Conservation (phyloP, 2,113 vertebrate genomes). For the Oryzias woworae region DNA sequence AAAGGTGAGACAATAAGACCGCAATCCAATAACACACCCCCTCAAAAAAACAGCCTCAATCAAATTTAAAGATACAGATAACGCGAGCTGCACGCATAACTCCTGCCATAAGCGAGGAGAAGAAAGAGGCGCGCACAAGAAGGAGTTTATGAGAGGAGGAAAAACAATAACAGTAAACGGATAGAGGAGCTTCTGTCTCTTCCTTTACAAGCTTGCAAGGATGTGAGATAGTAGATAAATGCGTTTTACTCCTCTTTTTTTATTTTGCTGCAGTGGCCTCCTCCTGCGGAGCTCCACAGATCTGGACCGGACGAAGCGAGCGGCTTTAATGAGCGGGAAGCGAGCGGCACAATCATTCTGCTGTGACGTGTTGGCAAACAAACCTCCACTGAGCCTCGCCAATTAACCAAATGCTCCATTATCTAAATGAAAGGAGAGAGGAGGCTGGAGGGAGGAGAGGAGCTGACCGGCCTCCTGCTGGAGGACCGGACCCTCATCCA, state of each 20-base stretch:
- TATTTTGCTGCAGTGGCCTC: constrained; percentile 40
- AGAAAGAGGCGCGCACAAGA: constrained; percentile 37
- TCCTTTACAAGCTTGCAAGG: constrained; percentile 60
- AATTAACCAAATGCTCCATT: constrained; percentile 75
- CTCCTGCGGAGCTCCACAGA: constrained; percentile 42
- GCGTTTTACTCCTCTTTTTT: constrained; percentile 42
- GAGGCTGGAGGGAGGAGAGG: constrained; percentile 31
- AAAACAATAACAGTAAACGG: constrained; percentile 74
- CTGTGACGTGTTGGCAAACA: constrained; percentile 73
- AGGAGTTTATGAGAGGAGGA: constrained; percentile 60
- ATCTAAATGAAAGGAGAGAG: constrained; percentile 63
- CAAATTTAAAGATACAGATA: constrained; percentile 72
- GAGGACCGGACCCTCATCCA: constrained; percentile 41
- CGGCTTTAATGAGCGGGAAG: constrained; percentile 62
- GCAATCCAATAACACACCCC: constrained; percentile 73
- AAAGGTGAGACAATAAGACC: constrained; percentile 70
- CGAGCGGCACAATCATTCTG: constrained; percentile 61
- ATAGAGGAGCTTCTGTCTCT: constrained; percentile 64
- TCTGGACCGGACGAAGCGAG: constrained; percentile 41
- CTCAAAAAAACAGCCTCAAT: constrained; percentile 64
- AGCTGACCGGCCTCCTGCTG: constrained; percentile 43
- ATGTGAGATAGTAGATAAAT: constrained; percentile 65
- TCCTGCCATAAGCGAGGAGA: constrained; percentile 46
- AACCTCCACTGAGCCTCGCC: constrained; percentile 57
- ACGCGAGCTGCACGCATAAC: constrained; percentile 52